Evolutionary conservation across 1,140 invertebrate species (phyloP), one percentile per base, ranked within the genome.

Genomic region (Hetaerina americana): DNA sequence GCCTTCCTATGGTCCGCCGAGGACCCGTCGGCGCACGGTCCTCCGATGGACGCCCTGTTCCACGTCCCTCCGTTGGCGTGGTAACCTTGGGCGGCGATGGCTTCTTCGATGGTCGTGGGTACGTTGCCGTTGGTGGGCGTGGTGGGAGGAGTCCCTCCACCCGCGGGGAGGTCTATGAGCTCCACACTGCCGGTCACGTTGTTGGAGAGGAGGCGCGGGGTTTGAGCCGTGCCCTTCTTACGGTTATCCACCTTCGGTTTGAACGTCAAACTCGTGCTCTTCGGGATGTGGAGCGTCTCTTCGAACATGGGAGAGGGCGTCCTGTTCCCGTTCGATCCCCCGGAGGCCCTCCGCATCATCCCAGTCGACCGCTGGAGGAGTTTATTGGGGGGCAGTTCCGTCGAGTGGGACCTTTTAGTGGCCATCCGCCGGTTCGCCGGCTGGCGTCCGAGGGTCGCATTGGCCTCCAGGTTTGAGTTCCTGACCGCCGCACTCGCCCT

Each of bases 391-490:
- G 40, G 15, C 40, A 57, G 15, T 1, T 57, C 40, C 10, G 40
- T 5, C 40, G 40, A 57, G 15, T 18, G 15, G 3, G 40, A 57
- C 40, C 40, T 57, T n/a, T 57, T 57, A n/a, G 40, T 57, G 15
- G 22, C 40, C 3, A 18, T 18, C 40, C 40, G 15, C 40, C 40
- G 40, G 40, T 57, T 57, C 15, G 15, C 40, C 15, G 40, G 40
- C 10, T 57, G 40, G 10, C 40, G 40, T 57, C 40, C 40, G 40
- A 57, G 40, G 40, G 40, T 57, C 6, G 31, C 40, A 57, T 57
- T 12, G 10, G 80, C 80, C 0, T 80, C 80, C 5, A 82, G 77
- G 71, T 82, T 82, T 0, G 75, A 74, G 68, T 82, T 82, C n/a
- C 81, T 80, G 49, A 81, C 80, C 57, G 81, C 80, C 72, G 81